Conservation (phyloP, 2,888 invertebrate species). For the Andrena bucephala region DNA sequence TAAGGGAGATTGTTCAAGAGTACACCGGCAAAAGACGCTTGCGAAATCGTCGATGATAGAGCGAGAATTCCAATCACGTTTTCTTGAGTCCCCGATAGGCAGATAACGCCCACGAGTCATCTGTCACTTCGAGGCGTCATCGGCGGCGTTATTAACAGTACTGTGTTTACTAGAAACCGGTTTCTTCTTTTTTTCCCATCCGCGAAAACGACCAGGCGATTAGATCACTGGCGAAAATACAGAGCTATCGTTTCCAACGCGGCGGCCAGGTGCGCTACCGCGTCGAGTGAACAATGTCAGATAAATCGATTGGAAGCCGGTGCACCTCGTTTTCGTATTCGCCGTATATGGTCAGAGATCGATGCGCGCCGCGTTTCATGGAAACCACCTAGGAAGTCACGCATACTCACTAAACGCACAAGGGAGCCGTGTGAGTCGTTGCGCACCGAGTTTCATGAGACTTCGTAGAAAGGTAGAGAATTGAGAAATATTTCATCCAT, state of each 20-base stretch:
- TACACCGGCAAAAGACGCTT: no score
- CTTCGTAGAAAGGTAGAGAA: no score
- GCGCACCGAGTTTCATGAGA: no score
- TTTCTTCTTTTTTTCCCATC: constrained; percentile 48
- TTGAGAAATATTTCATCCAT: no score
- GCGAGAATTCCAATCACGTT: constrained; percentile 27
- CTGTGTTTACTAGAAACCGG: constrained; percentile 68
- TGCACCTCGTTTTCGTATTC: not conserved
- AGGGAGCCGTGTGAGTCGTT: no score
- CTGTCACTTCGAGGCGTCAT: constrained; percentile 61
- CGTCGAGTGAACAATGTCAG: not conserved
- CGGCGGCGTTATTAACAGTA: constrained; percentile 18
- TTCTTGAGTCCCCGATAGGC: constrained; percentile 37
- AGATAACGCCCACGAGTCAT: constrained; percentile 69
- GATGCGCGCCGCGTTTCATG: not conserved
- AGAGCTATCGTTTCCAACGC: constrained; percentile 36
- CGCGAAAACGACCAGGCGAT: constrained; percentile 57
- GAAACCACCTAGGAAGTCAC: not conserved
- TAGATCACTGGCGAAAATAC: constrained; percentile 74
- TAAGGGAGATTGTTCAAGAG: no score
- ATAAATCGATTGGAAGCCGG: not conserved
- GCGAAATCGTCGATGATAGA: no score
- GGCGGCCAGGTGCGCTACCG: not conserved
- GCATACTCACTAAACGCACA: no score
- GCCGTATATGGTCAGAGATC: not conserved